phyloP scores from a whole-genome alignment of 1,140 invertebrate species.

The Leucophenga varia region DNA sequence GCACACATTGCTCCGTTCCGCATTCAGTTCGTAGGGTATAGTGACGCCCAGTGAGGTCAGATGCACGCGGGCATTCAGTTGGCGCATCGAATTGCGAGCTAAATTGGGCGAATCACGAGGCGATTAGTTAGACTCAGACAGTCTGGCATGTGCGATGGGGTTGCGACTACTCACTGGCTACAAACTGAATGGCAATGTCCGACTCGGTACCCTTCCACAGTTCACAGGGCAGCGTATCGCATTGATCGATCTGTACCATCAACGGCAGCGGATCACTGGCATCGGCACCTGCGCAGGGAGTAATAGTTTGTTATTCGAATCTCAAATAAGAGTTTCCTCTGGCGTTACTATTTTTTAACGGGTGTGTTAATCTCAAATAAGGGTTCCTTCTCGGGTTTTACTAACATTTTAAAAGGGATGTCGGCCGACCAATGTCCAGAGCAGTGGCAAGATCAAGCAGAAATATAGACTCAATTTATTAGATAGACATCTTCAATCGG shows the following conservation, averaged over 20 bases:
- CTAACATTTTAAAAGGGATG: no score
- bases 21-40: slow-evolving; percentile 33
- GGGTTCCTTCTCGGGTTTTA: no score
- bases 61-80: slow-evolving; percentile 26
- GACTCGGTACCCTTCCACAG: neutral
- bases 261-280: neutral
- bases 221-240: slow-evolving; percentile 10
- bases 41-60: slow-evolving; percentile 38
- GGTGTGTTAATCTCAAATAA: no score
- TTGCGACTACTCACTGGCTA: slow-evolving; percentile 3
- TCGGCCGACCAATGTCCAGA: no score
- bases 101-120: neutral
- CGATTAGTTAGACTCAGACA: neutral
- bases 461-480: no score
- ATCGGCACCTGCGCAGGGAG: slow-evolving; percentile 3
- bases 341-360: no score
- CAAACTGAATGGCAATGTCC: slow-evolving; percentile 14
- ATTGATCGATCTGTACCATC: slow-evolving; percentile 9
- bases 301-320: no score
- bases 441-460: no score
- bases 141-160: no score
- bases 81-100: slow-evolving; percentile 31
- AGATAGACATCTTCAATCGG: no score
- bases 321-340: no score
- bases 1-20: slow-evolving; percentile 33